phyloP scores from a whole-genome alignment of 2,888 invertebrate genomes.

The Apodemia duryi region DNA sequence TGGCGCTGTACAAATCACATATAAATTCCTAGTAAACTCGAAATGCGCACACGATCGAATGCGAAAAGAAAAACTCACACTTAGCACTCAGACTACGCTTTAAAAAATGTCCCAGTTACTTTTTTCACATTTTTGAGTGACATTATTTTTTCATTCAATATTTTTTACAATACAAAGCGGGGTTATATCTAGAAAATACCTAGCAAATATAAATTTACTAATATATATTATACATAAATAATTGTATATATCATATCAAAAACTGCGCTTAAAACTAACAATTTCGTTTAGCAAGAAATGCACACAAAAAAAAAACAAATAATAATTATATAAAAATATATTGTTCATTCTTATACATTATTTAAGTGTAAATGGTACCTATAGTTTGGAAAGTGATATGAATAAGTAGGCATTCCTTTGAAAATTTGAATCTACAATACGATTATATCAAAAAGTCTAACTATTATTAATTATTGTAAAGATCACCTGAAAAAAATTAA shows the following conservation, averaged over 20 bases:
- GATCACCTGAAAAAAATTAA: constrained; percentile 16
- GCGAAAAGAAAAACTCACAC: no score
- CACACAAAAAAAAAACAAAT: constrained; percentile 45
- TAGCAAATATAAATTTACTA: constrained; percentile 15
- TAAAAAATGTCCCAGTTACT: not conserved
- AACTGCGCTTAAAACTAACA: constrained; percentile 40
- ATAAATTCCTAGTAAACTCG: no score
- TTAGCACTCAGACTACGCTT: not conserved
- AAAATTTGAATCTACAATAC: constrained; percentile 8
- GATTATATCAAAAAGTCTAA: constrained; percentile 1
- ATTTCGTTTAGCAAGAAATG: constrained; percentile 53
- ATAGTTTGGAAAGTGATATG: constrained; percentile 15
- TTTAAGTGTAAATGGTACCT: not conserved
- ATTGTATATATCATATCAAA: constrained; percentile 55
- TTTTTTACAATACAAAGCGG: not conserved
- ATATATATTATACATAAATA: constrained; percentile 16
- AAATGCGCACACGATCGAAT: no score
- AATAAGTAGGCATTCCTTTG: constrained; percentile 19
- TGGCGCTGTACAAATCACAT: no score
- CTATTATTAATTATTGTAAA: constrained; percentile 16
- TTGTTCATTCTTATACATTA: constrained; percentile 27
- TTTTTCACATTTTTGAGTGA: not conserved
- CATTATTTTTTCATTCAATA: no score
- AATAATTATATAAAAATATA: constrained; percentile 62
- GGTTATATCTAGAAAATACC: not conserved